Conservation (phyloP, 2,797 vertebrate genomes). For the Helicolenus hilgendorfi region DNA sequence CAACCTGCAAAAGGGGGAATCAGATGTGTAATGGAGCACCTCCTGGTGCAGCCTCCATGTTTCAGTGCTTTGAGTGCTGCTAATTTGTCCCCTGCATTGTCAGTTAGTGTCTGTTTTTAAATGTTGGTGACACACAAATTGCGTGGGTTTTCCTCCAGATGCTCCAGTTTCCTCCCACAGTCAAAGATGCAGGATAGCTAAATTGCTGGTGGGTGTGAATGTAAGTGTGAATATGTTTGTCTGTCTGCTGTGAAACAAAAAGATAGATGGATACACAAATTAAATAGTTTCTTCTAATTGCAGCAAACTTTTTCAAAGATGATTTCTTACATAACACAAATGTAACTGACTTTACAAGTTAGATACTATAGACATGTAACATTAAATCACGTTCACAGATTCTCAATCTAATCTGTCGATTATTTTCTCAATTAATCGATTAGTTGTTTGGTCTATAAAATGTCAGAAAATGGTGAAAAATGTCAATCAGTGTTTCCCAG, state of each 20-base stretch:
- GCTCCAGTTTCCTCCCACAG: slow-evolving; percentile 33
- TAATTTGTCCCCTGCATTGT: slow-evolving; percentile 56
- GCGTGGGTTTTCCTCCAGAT: slow-evolving; percentile 36
- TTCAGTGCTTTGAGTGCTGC: slow-evolving; percentile 33
- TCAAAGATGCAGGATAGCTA: slow-evolving; percentile 4
- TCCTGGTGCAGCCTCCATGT: slow-evolving; percentile 28
- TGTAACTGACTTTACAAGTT: neutral
- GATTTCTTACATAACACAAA: neutral
- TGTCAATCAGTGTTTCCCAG: no score
- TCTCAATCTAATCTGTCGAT: neutral
- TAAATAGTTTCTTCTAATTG: neutral
- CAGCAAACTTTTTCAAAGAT: neutral
- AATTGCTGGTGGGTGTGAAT: slow-evolving; percentile 1
- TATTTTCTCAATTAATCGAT: no score
- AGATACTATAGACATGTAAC: neutral
- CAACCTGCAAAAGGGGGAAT: slow-evolving; percentile 40
- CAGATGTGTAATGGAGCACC: slow-evolving; percentile 48
- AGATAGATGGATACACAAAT: neutral
- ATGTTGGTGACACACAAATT: slow-evolving; percentile 34
- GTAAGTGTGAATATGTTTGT: slow-evolving; percentile 10
- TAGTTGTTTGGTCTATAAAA: no score
- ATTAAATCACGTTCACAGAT: neutral
- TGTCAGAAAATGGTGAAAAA: no score
- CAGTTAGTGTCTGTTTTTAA: slow-evolving; percentile 40
- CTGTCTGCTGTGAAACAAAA: neutral